Evolutionary conservation across 2,797 vertebrate species (phyloP), one percentile per base, ranked within the genome.

Genomic region (Oceanodroma leucorhoa): DNA sequence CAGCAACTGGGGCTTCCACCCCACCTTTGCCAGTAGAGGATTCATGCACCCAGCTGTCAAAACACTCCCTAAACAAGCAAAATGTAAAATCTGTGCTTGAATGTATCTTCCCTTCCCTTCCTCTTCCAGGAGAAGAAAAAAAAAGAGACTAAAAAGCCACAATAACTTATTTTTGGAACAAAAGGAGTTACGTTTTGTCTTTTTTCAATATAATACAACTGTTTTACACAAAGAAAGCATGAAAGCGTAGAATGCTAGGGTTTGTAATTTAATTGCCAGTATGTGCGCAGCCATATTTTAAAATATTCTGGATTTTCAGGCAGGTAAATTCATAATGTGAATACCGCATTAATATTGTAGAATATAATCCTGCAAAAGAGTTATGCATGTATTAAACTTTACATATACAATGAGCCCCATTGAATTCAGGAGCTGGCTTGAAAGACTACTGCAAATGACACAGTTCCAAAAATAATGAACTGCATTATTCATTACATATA

Each of bases 401-500:
- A 96, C 81, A 94, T 84, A 89, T 77, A 94, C 94, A 97, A 96
- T 94, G 66, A 96, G 67, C 36, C 45, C 95, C 93, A 97, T 67
- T 97, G 94, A 97, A 96, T 95, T 94, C 88, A 94, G 91, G 75
- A 95, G 83, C 77, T 96, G 91, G 93, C 90, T 94, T 95, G 81
- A 97, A 93, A 94, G 73, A 89, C n/a, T 69, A 73, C 62, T 90
- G 95, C 73, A 96, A 97, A 91, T 82, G 94, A 96, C 82, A 96
- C 87, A 91, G 96, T 88, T 96, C 94, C 94, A 96, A 96, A 96
- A 97, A 95, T 95, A 96, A 96, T 93, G 94, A 97, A 91, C 89
- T 95, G 91, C 83, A 96, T 96, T 96, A 94, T 96, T 95, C 93
- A 93, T 92, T 76, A 91, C 78, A 87, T 55, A 75, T 83, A 78